Conservation (phyloP, 1,140 invertebrate species). For the Atta colombica region DNA sequence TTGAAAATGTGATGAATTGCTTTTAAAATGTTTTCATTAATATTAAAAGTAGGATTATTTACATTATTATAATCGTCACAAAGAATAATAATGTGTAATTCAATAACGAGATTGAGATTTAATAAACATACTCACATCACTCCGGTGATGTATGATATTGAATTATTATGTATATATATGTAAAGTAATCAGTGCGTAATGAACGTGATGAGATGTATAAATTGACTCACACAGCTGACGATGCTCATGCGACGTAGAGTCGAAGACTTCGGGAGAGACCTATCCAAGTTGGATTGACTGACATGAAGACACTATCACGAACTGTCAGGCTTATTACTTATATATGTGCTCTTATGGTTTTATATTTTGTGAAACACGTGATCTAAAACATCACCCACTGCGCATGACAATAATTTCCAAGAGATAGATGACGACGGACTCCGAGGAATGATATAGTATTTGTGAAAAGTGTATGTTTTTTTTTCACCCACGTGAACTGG, state of each 20-base stretch:
- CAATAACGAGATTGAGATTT: constrained; percentile 21
- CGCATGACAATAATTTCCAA: constrained; percentile 49
- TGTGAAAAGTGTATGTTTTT: constrained; percentile 36
- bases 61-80: background rate
- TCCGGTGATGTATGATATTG: background rate
- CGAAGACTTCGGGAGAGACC: constrained; percentile 9
- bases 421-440: constrained; percentile 17
- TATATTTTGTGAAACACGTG: constrained; percentile 56
- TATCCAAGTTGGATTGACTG: constrained; percentile 51
- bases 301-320: constrained; percentile 53
- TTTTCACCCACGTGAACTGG: constrained; percentile 38
- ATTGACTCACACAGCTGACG: constrained; percentile 26
- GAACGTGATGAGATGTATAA: constrained; percentile 23
- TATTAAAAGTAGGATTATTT: background rate
- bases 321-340: constrained; percentile 53
- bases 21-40: background rate
- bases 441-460: constrained; percentile 33
- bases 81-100: background rate
- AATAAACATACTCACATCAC: background rate
- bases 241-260: background rate
- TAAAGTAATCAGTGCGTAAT: background rate
- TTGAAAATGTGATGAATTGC: background rate
- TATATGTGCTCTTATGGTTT: constrained; percentile 42
- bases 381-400: constrained; percentile 32
- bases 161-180: background rate